Evolutionary conservation across 2,888 invertebrate genomes (phyloP).

Genomic region (Orthosia gothica): DNA sequence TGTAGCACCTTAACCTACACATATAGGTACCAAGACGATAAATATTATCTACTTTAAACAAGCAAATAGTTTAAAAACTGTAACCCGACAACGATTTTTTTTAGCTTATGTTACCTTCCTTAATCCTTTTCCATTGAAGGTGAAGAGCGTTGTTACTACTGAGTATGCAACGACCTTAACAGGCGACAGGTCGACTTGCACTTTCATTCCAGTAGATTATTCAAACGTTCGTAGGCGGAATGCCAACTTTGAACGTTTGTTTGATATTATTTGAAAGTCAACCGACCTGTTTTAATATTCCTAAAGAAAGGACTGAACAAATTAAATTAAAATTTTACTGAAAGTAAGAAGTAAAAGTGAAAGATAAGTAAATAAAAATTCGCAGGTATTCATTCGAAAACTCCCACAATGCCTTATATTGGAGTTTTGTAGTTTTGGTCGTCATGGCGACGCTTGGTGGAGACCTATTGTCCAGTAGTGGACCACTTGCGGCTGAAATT

Average conservation of each 20-base stretch:
- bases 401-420: too few relatives aligned
- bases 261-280: neutral
- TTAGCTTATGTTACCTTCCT: too few relatives aligned
- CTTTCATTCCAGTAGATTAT: slow-evolving; percentile 26
- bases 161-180: slow-evolving; percentile 3
- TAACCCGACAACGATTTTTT: too few relatives aligned
- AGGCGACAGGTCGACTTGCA: slow-evolving; percentile 10
- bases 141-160: slow-evolving; percentile 1
- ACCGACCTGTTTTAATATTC: neutral
- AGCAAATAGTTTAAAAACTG: too few relatives aligned
- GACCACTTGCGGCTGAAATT: too few relatives aligned
- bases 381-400: neutral
- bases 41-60: too few relatives aligned
- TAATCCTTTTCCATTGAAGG: neutral
- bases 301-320: neutral
- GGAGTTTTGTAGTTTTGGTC: too few relatives aligned
- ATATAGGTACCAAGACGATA: too few relatives aligned
- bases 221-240: slow-evolving; percentile 1
- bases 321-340: slow-evolving; percentile 2
- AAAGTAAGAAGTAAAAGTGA: neutral
- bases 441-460: too few relatives aligned
- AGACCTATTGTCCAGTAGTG: too few relatives aligned
- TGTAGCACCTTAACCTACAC: too few relatives aligned
- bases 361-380: neutral
- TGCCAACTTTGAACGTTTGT: slow-evolving; percentile 1